Conservation (phyloP, 2,113 vertebrate species). For the Tautogolabrus adspersus region DNA sequence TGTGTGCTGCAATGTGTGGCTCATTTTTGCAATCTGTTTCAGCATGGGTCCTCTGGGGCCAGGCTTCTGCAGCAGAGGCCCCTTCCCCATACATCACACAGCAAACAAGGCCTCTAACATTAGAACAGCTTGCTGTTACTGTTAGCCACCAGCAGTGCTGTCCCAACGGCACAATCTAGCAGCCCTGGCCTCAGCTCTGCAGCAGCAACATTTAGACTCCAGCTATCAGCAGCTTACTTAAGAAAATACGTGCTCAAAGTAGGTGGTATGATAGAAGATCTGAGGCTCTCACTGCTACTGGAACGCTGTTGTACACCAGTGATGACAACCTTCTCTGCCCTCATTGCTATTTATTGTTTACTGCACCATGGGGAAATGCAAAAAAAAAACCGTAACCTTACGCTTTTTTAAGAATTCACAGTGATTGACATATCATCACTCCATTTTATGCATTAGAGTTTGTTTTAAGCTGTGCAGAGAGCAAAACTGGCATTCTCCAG, state of each 20-base stretch:
- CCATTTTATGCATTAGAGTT: conserved; percentile 25
- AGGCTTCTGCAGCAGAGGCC: conserved; percentile 59
- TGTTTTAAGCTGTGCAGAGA: conserved; percentile 16
- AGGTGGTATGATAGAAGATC: conserved; percentile 42
- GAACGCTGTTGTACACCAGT: conserved; percentile 12
- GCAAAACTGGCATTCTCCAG: conserved; percentile 5
- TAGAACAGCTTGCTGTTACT: conserved; percentile 71
- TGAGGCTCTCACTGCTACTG: not conserved
- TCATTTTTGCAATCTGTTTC: conserved; percentile 77
- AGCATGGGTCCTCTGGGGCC: conserved; percentile 73
- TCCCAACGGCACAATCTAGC: conserved; percentile 68
- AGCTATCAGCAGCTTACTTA: conserved; percentile 59
- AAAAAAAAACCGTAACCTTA: conserved; percentile 22
- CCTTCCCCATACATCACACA: conserved; percentile 72
- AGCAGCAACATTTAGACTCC: conserved; percentile 53
- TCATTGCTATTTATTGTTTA: conserved; percentile 41
- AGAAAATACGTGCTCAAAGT: conserved; percentile 43
- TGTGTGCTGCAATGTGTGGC: conserved; percentile 35
- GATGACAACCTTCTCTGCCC: conserved; percentile 32
- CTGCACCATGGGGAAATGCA: conserved; percentile 23
- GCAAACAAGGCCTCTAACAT: conserved; percentile 72
- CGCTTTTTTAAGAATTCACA: conserved; percentile 22
- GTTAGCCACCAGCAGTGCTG: conserved; percentile 71
- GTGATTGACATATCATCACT: conserved; percentile 2
- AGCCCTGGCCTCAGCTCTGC: conserved; percentile 56